These are phyloP conservation scores for Timema podura DNA, from an alignment of 2,888 invertebrate species.

Conservation along the genomic window DNA sequence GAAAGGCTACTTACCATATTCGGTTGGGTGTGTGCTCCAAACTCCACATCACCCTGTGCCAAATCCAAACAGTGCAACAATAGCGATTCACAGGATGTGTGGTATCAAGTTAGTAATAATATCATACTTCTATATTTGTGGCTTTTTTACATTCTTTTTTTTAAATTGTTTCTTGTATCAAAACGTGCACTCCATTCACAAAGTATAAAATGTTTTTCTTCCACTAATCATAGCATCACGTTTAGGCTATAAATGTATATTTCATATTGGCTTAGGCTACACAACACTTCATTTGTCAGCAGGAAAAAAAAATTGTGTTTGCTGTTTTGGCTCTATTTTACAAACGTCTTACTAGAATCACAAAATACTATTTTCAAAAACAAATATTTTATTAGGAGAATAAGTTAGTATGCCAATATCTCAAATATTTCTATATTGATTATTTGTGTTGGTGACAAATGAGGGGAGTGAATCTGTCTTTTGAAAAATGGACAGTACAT, in stretches of 20 bases:
- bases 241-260: conserved; percentile 26
- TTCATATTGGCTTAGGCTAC: conserved; percentile 23
- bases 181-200: conserved; percentile 33
- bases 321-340: conserved; percentile 3
- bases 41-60: no score
- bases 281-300: conserved; percentile 18
- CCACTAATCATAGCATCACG: conserved; percentile 26
- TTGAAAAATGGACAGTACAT: no score
- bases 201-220: conserved; percentile 32
- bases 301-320: no score
- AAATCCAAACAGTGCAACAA: no score
- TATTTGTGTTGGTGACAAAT: no score
- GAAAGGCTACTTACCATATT: no score
- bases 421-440: no score
- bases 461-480: no score
- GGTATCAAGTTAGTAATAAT: conserved; percentile 10
- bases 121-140: conserved; percentile 9
- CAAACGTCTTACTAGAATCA: conserved; percentile 9
- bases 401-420: no score
- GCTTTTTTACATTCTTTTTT: conserved; percentile 12
- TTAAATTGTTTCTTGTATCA: conserved; percentile 31
- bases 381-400: no score
- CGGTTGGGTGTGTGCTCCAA: no score
- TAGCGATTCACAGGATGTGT: neutral
- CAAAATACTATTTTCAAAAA: no score